These are phyloP conservation scores for Tetramorium alpestre DNA, from an alignment of 1,140 invertebrate genomes.

Conservation along the genomic window DNA sequence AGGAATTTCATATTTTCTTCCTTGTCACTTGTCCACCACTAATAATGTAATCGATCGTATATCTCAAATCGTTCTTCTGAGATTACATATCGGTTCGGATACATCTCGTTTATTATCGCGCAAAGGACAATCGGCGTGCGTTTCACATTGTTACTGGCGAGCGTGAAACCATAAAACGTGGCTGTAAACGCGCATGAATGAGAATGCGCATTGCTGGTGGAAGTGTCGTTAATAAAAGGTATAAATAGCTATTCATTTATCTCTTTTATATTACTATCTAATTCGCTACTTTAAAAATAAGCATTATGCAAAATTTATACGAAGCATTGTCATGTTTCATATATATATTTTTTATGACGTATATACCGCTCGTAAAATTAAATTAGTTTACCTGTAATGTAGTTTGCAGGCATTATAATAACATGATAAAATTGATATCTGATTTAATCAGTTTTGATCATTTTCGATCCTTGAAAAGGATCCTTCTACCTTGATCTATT, in stretches of 20 bases:
- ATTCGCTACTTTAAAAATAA: background rate
- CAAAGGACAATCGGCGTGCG: background rate
- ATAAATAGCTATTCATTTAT: background rate
- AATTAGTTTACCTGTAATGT: background rate
- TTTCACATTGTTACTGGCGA: conserved; percentile 12
- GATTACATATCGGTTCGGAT: no score
- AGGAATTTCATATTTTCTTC: conserved; percentile 11
- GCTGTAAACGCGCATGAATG: background rate
- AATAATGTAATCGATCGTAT: background rate
- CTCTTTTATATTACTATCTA: background rate
- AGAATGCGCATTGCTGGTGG: background rate
- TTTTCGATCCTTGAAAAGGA: background rate
- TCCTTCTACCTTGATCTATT: background rate
- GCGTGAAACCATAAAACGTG: conserved; percentile 25
- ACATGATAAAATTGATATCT: background rate
- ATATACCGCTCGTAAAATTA: background rate
- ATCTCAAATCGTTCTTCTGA: background rate
- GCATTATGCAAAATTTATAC: background rate
- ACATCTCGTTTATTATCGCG: conserved; percentile 25
- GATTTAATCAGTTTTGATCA: background rate
- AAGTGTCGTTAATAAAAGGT: conserved; percentile 1
- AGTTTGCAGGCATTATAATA: background rate
- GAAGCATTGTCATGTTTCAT: background rate
- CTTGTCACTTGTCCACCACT: background rate
- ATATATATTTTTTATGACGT: background rate